Evolutionary conservation across 2,888 invertebrate genomes (phyloP).

Genomic region (Danaus chrysippus): DNA sequence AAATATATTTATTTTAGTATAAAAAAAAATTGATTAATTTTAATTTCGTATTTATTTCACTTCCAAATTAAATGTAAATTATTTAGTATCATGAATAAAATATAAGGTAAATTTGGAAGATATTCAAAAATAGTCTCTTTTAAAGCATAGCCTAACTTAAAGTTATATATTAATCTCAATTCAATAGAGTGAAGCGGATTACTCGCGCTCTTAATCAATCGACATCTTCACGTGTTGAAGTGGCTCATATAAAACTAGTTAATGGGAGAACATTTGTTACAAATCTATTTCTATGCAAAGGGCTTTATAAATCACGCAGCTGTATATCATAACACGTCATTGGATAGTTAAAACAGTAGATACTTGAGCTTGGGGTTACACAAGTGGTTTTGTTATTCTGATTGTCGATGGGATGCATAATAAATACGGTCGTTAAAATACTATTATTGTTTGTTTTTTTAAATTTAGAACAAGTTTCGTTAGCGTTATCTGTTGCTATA

Average conservation of each 20-base stretch:
- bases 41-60: too few relatives aligned
- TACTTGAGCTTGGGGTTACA: slow-evolving; percentile 21
- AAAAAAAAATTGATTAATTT: too few relatives aligned
- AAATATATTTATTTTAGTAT: too few relatives aligned
- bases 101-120: too few relatives aligned
- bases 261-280: slow-evolving; percentile 21
- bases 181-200: background rate
- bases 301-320: slow-evolving; percentile 23
- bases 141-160: too few relatives aligned
- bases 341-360: slow-evolving; percentile 29
- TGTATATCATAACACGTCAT: slow-evolving; percentile 28
- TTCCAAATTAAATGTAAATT: too few relatives aligned
- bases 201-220: slow-evolving; percentile 4
- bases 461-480: too few relatives aligned
- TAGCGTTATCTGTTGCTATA: too few relatives aligned
- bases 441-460: slow-evolving; percentile 5
- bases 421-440: slow-evolving; percentile 13
- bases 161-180: background rate
- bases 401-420: slow-evolving; percentile 8
- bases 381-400: slow-evolving; percentile 25
- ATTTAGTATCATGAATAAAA: too few relatives aligned
- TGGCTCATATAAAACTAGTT: slow-evolving; percentile 22
- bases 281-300: slow-evolving; percentile 22
- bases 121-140: too few relatives aligned
- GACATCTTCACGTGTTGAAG: slow-evolving; percentile 17